Evolutionary conservation across 2,888 invertebrate genomes (phyloP).

Genomic region (Petrophora chlorosata): DNA sequence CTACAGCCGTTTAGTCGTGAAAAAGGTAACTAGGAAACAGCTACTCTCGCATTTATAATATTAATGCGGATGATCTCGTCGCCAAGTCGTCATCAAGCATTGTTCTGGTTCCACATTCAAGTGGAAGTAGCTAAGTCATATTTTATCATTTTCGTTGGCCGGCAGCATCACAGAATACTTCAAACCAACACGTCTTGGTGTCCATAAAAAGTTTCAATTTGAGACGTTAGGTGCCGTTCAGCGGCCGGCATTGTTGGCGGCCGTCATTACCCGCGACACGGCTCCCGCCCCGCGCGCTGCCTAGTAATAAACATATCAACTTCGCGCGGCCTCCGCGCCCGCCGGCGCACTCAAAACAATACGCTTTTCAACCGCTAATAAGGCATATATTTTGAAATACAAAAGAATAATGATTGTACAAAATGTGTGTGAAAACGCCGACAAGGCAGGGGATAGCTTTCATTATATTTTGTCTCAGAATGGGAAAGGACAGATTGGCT

Average conservation of each 20-base stretch:
- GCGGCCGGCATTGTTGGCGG: constrained; percentile 24
- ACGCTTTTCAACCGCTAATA: constrained; percentile 60
- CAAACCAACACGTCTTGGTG: not conserved
- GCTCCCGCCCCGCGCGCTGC: constrained; percentile 35
- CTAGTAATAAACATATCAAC: constrained; percentile 64
- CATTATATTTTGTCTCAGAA: constrained; percentile 11
- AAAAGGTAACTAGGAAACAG: too few relatives aligned
- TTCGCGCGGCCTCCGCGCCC: constrained; percentile 47
- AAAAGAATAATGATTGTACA: constrained; percentile 37
- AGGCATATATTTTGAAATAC: constrained; percentile 51
- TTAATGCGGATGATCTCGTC: too few relatives aligned
- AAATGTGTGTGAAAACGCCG: constrained; percentile 37
- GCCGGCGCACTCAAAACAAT: constrained; percentile 52
- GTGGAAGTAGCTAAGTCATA: too few relatives aligned
- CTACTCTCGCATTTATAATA: too few relatives aligned
- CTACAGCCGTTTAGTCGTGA: too few relatives aligned
- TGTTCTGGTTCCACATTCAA: too few relatives aligned
- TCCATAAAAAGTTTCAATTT: constrained; percentile 23
- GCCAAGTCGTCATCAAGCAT: too few relatives aligned
- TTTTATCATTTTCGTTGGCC: too few relatives aligned
- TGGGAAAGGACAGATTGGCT: not conserved
- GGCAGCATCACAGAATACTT: too few relatives aligned
- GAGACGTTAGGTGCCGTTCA: constrained; percentile 11
- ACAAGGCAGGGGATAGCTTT: constrained; percentile 9
- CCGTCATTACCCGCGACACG: constrained; percentile 35